Evolutionary conservation across 2,888 invertebrate genomes (phyloP), one percentile per base, ranked within the genome.

Genomic region (Oligia fasciuncula): DNA sequence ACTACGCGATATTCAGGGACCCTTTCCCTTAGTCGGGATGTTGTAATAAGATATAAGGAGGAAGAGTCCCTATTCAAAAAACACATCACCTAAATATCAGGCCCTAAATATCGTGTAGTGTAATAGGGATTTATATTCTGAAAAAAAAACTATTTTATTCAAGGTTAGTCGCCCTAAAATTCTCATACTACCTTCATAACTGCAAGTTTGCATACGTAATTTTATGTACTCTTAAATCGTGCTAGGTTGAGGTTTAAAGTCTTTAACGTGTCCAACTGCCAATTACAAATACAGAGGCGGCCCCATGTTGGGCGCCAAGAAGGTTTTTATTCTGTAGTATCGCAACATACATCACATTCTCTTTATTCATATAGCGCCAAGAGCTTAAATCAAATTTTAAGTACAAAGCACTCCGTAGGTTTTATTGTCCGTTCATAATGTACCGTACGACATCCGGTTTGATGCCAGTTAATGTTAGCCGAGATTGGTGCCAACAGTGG

Each of bases 361-460:
- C 84, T 88, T 86, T 86, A 90, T 88, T 88, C 85, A 88, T 88
- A 80, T 80, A 62, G 86, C 88, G 91, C 91, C 91, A 92, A 91
- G 76, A 83, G 84, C 85, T 91, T 93, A 92, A 91, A 93, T 93
- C 92, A 93, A 93, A 92, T 91, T 90, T 92, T 90, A 92, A 93
- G 91, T 90, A 92, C 89, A 85, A 90, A 89, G 89, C 93, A 91
- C 92, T 94, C 89, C 77, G 89, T 91, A 93, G 92, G 92, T 94
- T 96, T 95, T 95, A 95, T 95, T 95, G 94, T 95, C 91, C 92
- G 93, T 95, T 95, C 95, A 95, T 96, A 95, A 95, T 94, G 94
- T 93, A 92, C 92, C 92, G 91, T 94, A 95, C 93, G 95, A 95
- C 96, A 94, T 96, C 96, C 95, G 96, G 93, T 95, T 94, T 93